Conservation (phyloP, 2,797 vertebrate species). For the Macropus fuliginosus region DNA sequence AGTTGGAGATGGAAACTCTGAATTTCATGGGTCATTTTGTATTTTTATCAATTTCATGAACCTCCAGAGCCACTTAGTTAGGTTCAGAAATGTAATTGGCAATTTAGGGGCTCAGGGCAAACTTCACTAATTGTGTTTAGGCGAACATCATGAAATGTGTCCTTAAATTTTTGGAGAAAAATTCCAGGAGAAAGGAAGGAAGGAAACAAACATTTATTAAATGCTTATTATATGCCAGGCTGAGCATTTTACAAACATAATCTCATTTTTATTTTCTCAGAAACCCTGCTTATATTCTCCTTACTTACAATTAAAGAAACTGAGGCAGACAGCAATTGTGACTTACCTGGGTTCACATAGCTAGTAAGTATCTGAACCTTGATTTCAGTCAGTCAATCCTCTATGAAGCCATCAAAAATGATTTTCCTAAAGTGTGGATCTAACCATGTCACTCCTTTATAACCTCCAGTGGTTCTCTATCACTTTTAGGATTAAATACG, state of each 20-base stretch:
- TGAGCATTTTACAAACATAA: not conserved
- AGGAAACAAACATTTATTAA: not conserved
- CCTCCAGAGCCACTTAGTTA: not conserved
- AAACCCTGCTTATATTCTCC: not conserved
- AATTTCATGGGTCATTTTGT: conserved; percentile 5
- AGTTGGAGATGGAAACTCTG: not conserved
- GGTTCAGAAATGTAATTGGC: not conserved
- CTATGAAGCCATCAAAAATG: not conserved
- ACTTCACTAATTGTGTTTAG: not conserved
- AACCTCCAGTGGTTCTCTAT: not conserved
- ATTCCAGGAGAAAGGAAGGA: not conserved
- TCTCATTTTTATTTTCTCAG: not conserved
- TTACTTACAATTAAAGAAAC: not conserved
- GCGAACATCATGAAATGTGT: not conserved
- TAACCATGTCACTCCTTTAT: not conserved
- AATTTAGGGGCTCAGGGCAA: not conserved
- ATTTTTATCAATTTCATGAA: not conserved
- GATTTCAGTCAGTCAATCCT: not conserved
- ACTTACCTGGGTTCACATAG: not conserved
- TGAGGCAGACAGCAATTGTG: not conserved
- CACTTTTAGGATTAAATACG: not conserved
- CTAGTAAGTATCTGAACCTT: not conserved
- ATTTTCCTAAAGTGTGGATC: not conserved
- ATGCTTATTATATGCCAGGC: not conserved
- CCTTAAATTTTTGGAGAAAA: not conserved